Base-by-base conservation (phyloP, 2,888 invertebrate species). In the Tipula helvola region DNA sequence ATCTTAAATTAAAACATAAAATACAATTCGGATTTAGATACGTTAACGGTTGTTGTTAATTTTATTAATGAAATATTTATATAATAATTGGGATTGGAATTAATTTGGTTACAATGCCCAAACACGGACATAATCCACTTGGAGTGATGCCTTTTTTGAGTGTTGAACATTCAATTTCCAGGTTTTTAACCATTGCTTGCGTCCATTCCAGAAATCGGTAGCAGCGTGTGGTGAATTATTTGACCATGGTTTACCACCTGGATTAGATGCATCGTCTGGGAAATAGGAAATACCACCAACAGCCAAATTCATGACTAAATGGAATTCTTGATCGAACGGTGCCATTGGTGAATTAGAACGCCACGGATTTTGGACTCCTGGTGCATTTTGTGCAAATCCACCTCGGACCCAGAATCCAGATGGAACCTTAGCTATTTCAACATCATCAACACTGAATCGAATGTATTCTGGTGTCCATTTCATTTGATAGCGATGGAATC, bases 271-370 rank as follows among this genome's bases (percentile, higher is more conserved):
- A 86, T 92, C 92, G 88, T 95, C 95, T 0, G 94, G 94, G 92
- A 95, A 95, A 90, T 92, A 95, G n/a, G 92, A 93, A 2, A 93
- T 93, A 39, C 95, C 95, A 10, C 95, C 95, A 28, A 95, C 93
- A 87, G 95, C 95, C 87, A 95, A 88, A 90, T 95, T 95, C 88
- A 95, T 91, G 86, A 95, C 92, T 44, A 95, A 89, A 90, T 94
- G 93, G 90, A 94, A 94, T 93, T 94, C 93, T 89, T 94, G 92
- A 89, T 95, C 95, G 88, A 95, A 95, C 1, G 95, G 95, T 13
- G 95, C 95, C 94, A 95, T 94, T 89, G 92, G 93, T 41, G 90
- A 90, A 84, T 42, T 42, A 88, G 90, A 91, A 86, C 91, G 90
- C 94, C 94, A 94, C 5, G 93, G 94, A 89, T 94, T 94, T 13